Conservation (phyloP, 2,888 invertebrate species). For the Dynastes hyllus region DNA sequence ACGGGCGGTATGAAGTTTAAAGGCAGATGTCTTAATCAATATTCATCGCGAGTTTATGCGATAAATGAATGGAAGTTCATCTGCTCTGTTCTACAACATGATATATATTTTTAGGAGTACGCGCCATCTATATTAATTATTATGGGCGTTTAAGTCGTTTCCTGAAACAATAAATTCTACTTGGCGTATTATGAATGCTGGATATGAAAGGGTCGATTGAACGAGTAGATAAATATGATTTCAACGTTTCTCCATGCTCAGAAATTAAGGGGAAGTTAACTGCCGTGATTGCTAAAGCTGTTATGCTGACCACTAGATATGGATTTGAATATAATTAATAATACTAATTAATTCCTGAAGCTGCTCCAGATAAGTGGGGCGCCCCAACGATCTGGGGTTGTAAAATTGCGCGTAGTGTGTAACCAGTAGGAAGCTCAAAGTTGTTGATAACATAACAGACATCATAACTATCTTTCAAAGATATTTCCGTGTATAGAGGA, state of each 20-base stretch:
- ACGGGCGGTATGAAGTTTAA: constrained; percentile 55
- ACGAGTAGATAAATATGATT: constrained; percentile 11
- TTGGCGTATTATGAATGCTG: constrained; percentile 21
- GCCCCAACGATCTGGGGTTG: too few relatives aligned
- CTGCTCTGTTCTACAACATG: constrained; percentile 57
- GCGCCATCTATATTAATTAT: constrained; percentile 48
- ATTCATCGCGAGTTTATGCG: constrained; percentile 60
- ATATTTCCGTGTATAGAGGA: too few relatives aligned
- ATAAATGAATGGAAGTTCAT: constrained; percentile 61
- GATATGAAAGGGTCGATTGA: neutral
- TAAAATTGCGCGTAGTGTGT: too few relatives aligned
- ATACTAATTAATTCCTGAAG: too few relatives aligned
- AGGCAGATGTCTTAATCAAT: constrained; percentile 59
- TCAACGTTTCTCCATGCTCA: neutral
- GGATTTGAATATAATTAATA: too few relatives aligned
- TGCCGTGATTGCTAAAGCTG: too few relatives aligned
- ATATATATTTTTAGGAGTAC: constrained; percentile 52
- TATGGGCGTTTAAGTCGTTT: constrained; percentile 39
- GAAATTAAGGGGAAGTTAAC: too few relatives aligned
- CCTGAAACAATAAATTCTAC: constrained; percentile 38
- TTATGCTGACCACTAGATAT: too few relatives aligned
- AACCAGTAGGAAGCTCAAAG: too few relatives aligned
- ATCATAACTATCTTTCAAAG: too few relatives aligned
- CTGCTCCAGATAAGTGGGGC: too few relatives aligned
- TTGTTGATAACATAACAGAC: too few relatives aligned